Conservation (phyloP, 2,888 invertebrate species). For the Acanthococcus lagerstroemiae region DNA sequence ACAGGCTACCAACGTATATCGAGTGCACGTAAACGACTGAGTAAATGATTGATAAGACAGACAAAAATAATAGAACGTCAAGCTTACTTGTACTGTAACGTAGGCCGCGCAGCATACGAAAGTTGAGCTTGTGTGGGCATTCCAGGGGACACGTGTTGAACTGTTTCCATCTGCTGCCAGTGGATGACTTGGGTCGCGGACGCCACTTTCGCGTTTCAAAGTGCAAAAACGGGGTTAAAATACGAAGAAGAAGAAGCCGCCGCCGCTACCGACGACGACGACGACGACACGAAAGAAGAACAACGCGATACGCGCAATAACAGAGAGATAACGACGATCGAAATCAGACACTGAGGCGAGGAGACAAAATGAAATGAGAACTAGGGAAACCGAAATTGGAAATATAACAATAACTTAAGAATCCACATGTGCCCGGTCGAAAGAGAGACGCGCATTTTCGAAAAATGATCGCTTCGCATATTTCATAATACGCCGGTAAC, state of each 20-base stretch:
- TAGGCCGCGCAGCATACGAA: constrained; percentile 21
- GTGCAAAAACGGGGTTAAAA: background rate
- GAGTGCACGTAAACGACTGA: too few relatives aligned
- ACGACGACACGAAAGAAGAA: background rate
- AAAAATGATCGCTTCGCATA: constrained; percentile 16
- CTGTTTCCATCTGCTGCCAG: constrained; percentile 30
- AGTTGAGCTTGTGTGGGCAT: constrained; percentile 29
- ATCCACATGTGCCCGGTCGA: constrained; percentile 11
- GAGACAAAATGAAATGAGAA: too few relatives aligned
- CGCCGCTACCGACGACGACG: background rate
- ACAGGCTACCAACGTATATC: too few relatives aligned
- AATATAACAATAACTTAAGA: too few relatives aligned
- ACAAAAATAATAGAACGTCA: background rate
- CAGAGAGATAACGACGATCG: background rate
- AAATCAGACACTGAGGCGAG: too few relatives aligned
- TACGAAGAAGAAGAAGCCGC: background rate
- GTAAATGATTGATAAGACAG: too few relatives aligned
- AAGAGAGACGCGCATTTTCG: constrained; percentile 20
- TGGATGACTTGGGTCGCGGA: constrained; percentile 29
- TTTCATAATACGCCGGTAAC: constrained; percentile 23
- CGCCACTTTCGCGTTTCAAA: constrained; percentile 26
- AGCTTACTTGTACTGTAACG: constrained; percentile 19
- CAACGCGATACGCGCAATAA: background rate
- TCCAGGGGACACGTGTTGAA: constrained; percentile 29
- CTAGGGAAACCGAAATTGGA: too few relatives aligned